Base-by-base conservation (phyloP, 2,113 vertebrate species). In the Catharus fuscescens region DNA sequence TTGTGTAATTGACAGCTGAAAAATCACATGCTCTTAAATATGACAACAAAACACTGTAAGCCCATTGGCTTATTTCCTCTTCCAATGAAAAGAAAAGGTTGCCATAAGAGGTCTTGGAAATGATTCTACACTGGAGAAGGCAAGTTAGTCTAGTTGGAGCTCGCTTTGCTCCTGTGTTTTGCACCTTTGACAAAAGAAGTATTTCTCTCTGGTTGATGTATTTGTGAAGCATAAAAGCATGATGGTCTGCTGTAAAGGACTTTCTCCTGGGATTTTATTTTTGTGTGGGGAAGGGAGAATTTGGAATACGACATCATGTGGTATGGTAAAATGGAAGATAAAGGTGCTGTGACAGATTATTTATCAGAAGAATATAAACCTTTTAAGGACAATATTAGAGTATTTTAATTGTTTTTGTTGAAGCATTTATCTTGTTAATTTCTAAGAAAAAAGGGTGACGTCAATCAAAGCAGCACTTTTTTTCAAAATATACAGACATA, bases 381-480 rank as follows among this genome's bases (percentile, higher is more conserved):
- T 96, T 97, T 98, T 95, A 98, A 98, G 93, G 96, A 98, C 90
- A 97, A 97, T 96, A 92, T 96, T 98, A 97, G 95, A 98, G 92
- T 96, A 97, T 97, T 97, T 92, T 97, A 97, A 94, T 96, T 97
- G 93, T 90, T 98, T 97, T 84, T 96, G 97, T 98, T 97, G 95
- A 97, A 97, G 87, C 96, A 97, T 97, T 97, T 98, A 97, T 97
- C 97, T 96, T 98, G 97, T 98, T 98, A 83, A 97, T 98, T 98
- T 98, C 97, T 96, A 92, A 97, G 97, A 97, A 93, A 97, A 97
- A 96, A 97, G 93, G 97, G 97, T 96, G 93, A 98, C 97, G 95
- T 98, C 98, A 97, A 97, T 98, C 97, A 97, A 95, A 97, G 97
- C 98, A 98, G 97, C 98, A 98, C 98, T 98, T 98, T 98, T 96